Evolutionary conservation across 1,140 invertebrate species (phyloP).

Genomic region (Telenomus remus): DNA sequence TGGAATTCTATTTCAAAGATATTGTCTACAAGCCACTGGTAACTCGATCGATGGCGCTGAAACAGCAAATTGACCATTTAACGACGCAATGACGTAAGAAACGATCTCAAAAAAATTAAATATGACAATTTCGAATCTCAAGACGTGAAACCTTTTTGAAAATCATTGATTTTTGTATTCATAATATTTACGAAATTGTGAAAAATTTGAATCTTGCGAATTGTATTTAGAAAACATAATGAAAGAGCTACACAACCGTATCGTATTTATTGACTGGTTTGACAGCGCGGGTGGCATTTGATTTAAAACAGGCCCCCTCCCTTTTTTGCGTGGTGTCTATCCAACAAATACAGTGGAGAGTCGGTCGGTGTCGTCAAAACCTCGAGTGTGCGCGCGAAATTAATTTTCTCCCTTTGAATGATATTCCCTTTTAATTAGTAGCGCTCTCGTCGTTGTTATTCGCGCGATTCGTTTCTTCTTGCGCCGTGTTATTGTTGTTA

Average conservation of each 20-base stretch:
- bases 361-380: conserved; percentile 18
- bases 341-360: conserved; percentile 37
- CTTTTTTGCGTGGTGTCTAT: conserved; percentile 6
- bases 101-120: too few species aligned
- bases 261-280: conserved; percentile 19
- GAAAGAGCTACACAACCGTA: too few species aligned
- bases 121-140: too few species aligned
- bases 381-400: conserved; percentile 37
- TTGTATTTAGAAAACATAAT: too few species aligned
- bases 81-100: too few species aligned
- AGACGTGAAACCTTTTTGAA: too few species aligned
- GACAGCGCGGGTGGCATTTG: conserved; percentile 7
- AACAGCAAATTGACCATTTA: too few species aligned
- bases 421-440: conserved; percentile 55
- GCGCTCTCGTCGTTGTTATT: conserved; percentile 48
- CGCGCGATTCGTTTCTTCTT: conserved; percentile 43
- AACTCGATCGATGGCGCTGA: neutral
- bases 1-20: conserved; percentile 22
- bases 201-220: too few species aligned
- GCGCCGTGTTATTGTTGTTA: conserved; percentile 25
- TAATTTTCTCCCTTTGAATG: conserved; percentile 53
- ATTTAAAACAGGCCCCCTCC: conserved; percentile 16
- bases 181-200: too few species aligned
- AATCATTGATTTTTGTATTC: too few species aligned
- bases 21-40: conserved; percentile 11